A percentile compares a stretch with the other conserved stretches of the same genome.
These are phyloP conservation scores for Diacarnus erythraeanus DNA, from an alignment of 37 sponge, comb jelly and placozoan species.

Conservation along the genomic window DNA sequence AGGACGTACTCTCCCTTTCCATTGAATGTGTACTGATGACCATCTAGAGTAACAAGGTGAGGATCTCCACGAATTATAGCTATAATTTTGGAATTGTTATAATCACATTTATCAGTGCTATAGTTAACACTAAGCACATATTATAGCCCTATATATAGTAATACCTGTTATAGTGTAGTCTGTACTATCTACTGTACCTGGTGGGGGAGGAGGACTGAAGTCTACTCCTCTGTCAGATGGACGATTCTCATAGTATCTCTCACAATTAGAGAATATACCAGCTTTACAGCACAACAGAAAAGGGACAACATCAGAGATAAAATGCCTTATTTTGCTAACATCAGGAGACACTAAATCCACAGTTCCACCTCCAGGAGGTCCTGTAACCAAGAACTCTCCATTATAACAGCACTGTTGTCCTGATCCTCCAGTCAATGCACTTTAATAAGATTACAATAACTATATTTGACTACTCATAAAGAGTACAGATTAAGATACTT, in stretches of 20 bases:
- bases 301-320: slow-evolving; percentile 35
- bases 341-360: slow-evolving; percentile 23
- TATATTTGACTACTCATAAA: background rate
- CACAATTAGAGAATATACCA: slow-evolving; percentile 35
- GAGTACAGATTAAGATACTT: too few relatives aligned
- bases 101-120: too few relatives aligned
- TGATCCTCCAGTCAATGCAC: slow-evolving; percentile 24
- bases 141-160: too few relatives aligned
- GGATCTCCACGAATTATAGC: slow-evolving; percentile 49
- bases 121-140: too few relatives aligned
- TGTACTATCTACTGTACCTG: slow-evolving; percentile 15
- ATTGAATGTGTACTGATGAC: slow-evolving; percentile 70
- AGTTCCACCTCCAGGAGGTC: slow-evolving; percentile 49
- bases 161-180: too few relatives aligned
- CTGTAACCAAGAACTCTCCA: slow-evolving; percentile 25
- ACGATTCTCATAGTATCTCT: slow-evolving; percentile 37
- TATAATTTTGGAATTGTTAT: too few relatives aligned
- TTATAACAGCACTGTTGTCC: slow-evolving; percentile 67
- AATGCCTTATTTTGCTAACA: slow-evolving; percentile 15
- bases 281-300: slow-evolving; percentile 48
- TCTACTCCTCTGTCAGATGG: slow-evolving; percentile 46
- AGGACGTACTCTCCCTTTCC: slow-evolving; percentile 62
- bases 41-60: slow-evolving; percentile 60
- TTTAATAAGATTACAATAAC: slow-evolving; percentile 6
- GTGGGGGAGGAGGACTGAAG: slow-evolving; percentile 23